Conservation (phyloP, 2,113 vertebrate genomes). For the Neolamprologus caudopunctatus region DNA sequence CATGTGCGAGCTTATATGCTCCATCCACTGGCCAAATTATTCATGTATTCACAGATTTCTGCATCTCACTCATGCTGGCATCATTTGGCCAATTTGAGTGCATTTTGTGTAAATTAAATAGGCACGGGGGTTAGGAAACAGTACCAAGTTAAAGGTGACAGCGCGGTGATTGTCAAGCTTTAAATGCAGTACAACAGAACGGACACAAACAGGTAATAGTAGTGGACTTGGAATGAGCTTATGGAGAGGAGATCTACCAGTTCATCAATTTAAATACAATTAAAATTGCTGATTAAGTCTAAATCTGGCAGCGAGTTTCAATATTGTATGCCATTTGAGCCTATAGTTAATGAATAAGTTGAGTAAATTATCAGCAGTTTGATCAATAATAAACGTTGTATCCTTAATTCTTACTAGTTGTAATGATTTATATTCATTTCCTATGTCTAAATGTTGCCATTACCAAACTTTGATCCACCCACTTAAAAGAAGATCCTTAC, state of each 20-base stretch:
- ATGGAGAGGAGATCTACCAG: background rate
- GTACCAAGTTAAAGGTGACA: background rate
- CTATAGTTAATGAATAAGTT: background rate
- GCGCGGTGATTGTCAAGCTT: background rate
- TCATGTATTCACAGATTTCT: conserved; percentile 60
- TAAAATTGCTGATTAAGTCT: background rate
- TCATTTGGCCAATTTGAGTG: conserved; percentile 41
- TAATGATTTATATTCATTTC: background rate
- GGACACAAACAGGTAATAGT: background rate
- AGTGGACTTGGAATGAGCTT: background rate
- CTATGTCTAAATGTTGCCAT: background rate
- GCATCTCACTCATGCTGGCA: conserved; percentile 26
- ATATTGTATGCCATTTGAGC: background rate
- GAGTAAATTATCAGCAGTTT: background rate
- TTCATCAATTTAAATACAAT: background rate
- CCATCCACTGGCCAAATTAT: conserved; percentile 61
- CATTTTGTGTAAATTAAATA: conserved; percentile 14
- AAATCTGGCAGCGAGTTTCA: background rate
- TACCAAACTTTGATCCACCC: background rate
- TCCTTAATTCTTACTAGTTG: background rate
- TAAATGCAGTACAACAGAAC: background rate
- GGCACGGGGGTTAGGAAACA: background rate
- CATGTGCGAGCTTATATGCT: conserved; percentile 60
- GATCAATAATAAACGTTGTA: background rate
- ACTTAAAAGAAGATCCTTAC: background rate